A percentile compares a stretch with the other conserved stretches of the same genome.
These are phyloP conservation scores for Scaptomyza caliginosa DNA, from an alignment of 2,888 invertebrate species.

Conservation along the genomic window DNA sequence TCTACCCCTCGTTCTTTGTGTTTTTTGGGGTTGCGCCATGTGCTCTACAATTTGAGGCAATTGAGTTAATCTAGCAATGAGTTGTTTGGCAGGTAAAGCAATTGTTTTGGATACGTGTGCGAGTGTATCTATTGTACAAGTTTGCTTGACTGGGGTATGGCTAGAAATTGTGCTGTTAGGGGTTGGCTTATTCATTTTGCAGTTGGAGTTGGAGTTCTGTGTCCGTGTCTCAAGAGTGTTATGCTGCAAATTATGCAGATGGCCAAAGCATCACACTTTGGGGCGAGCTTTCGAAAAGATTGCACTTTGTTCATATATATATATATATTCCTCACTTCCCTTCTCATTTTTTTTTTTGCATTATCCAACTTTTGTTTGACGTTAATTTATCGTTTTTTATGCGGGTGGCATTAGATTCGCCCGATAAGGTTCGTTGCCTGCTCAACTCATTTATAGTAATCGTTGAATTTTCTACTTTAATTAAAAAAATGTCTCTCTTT, in stretches of 20 bases:
- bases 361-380: not conserved
- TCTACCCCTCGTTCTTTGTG: slow-evolving; percentile 1
- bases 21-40: slow-evolving; percentile 51
- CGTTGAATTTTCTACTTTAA: not conserved
- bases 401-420: not conserved
- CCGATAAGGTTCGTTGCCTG: not conserved
- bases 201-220: slow-evolving; percentile 8
- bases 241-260: slow-evolving; percentile 60
- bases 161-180: slow-evolving; percentile 9
- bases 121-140: slow-evolving; percentile 31
- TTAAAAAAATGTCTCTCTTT: not conserved
- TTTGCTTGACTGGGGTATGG: not conserved
- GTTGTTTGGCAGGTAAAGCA: slow-evolving; percentile 73
- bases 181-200: slow-evolving; percentile 47
- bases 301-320: slow-evolving; percentile 15
- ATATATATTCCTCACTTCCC: too few species aligned
- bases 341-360: not conserved
- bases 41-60: slow-evolving; percentile 72
- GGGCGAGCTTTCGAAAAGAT: slow-evolving; percentile 2
- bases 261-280: slow-evolving; percentile 30
- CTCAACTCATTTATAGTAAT: not conserved
- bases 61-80: slow-evolving; percentile 76
- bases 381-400: not conserved
- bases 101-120: slow-evolving; percentile 62
- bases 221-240: slow-evolving; percentile 53